Base-by-base conservation (phyloP, 2,113 vertebrate species). In the Hoplias malabaricus region DNA sequence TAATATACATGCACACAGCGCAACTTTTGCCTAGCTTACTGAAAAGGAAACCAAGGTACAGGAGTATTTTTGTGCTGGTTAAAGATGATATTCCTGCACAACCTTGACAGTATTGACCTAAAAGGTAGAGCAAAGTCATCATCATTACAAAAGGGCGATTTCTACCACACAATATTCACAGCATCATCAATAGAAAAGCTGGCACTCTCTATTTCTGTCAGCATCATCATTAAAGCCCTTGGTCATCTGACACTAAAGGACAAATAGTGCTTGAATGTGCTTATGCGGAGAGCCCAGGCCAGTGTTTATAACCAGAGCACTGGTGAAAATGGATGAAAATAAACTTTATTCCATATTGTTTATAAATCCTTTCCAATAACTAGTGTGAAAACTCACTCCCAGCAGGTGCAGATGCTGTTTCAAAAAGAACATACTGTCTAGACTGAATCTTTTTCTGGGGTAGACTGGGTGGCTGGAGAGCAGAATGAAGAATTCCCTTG, bases 181-280 rank as follows among this genome's bases (percentile, higher is more conserved):
- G 36, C 50, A 53, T 54, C 34, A 65, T 48, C 73, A 34, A 13
- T 43, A 54, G 46, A 25, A 38, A 33, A 12, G n/a, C 43, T 40
- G 27, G 19, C 46, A 66, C 11, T 13, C 19, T 67, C 16, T 67
- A 36, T 46, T 62, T 69, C 66, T 74, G 63, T 69, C 73, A 56
- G 68, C 76, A 57, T 7, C 75, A 70, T 56, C 46, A 59, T 48
- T 46, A 63, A 8, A 43, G 42, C 65, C n/a, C 42, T 62, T 14
- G 12, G 66, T 50, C 27, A 82, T 75, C 42, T 71, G 66, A 82
- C 75, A 38, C 71, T 71, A 33, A 82, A 82, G 80, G 80, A 82
- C 76, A 66, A 31, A 71, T 53, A 38, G 29, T 40, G 38, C 56
- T 34, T 42, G 19, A 53, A 33, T 82, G 57, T 70, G 75, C 57